Base-by-base conservation (phyloP, 2,888 invertebrate species). In the Flexamia atlantica region DNA sequence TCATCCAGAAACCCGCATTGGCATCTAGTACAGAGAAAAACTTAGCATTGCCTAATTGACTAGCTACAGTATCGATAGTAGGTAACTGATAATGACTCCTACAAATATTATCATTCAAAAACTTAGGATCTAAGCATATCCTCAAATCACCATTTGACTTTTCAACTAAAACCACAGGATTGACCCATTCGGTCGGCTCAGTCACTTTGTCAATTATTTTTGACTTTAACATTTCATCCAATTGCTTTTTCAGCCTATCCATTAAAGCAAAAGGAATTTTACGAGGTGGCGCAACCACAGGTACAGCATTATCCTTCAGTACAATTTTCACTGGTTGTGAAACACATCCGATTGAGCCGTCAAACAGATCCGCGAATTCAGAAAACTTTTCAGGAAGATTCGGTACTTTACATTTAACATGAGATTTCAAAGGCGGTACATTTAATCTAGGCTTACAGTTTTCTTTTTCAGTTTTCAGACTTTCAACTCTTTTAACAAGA, bases 121-220 rank as follows among this genome's bases (percentile, higher is more conserved):
- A 84, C 10, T 88, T 85, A 88, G 90, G 89, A 85, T 89, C 89
- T 30, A 90, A 84, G 85, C 89, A 89, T 40, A 90, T 86, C 14
- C 89, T 84, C 36, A 89, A 87, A 40, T 89, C 88, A 9, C 87
- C 88, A 70, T 36, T 70, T 70, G n/a, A 0, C 14, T 70, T 70
- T 9, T n/a, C 7, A 10, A 70, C 70, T 40, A 88, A 83, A 0
- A 89, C 89, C 7, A 89, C 87, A 14, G 89, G 87, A 87, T 89
- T 89, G 83, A 90, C 87, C 89, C 89, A 89, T 32, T 82, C 32
- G 40, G 88, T 88, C 30, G 89, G 88, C 53, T 86, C 88, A 23
- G 84, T 85, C 12, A 89, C 89, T 74, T 84, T 85, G 86, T 89
- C 88, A 68, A 89, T 89, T 53, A 89, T 89, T 81, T 88, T 89